Evolutionary conservation across 2,888 invertebrate genomes (phyloP).

Genomic region (Diarsia mendica): DNA sequence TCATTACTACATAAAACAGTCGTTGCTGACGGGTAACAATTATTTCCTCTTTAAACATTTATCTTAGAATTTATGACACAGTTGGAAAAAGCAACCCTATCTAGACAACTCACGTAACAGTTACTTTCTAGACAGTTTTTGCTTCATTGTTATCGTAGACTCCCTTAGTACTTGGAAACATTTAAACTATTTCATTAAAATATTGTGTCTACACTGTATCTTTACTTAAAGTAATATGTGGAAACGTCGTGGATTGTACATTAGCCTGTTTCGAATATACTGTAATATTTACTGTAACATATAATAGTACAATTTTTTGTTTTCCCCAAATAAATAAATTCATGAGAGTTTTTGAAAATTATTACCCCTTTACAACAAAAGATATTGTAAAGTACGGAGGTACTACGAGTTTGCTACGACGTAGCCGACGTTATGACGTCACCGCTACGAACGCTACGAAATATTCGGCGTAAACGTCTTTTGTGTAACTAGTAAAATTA

Average conservation of each 20-base stretch:
- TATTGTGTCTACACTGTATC: no score
- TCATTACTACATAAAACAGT: no score
- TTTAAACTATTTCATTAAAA: neutral
- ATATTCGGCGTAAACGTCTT: neutral
- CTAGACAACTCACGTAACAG: no score
- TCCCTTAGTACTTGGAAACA: neutral
- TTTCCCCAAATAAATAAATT: no score
- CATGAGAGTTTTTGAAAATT: neutral
- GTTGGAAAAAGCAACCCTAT: neutral
- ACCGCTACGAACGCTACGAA: conserved; percentile 7
- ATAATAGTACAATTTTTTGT: no score
- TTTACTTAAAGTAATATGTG: no score
- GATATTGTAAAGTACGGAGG: neutral
- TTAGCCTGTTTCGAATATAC: no score
- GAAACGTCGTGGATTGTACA: no score
- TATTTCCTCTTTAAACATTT: neutral
- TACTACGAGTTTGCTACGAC: conserved; percentile 4
- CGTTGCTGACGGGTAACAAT: neutral
- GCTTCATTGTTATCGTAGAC: neutral
- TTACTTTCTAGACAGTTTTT: neutral
- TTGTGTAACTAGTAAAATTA: neutral
- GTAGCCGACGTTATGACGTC: conserved; percentile 15
- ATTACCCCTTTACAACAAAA: neutral
- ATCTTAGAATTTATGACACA: neutral
- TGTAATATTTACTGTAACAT: no score